Conservation (phyloP, 1,140 invertebrate genomes). For the Caerostris extrusa region DNA sequence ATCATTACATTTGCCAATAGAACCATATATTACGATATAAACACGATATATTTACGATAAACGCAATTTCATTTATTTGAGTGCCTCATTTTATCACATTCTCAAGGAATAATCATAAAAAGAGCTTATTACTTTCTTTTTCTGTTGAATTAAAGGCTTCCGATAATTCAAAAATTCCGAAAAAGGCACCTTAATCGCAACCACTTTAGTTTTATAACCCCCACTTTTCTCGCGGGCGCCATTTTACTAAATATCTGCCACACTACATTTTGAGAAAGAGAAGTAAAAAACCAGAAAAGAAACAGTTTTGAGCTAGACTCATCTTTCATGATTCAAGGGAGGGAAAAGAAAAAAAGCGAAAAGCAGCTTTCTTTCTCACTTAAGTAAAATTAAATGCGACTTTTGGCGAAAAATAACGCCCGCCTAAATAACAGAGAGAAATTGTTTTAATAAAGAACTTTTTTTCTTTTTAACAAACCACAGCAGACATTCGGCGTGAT, state of each 20-base stretch:
- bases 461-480: neutral
- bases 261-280: neutral
- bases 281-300: neutral
- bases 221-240: neutral
- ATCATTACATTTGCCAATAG: too few relatives aligned
- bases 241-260: neutral
- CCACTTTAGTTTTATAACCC: neutral
- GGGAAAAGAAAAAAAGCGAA: neutral
- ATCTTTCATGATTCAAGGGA: constrained; percentile 18
- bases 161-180: neutral
- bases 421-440: neutral
- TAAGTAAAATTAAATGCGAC: constrained; percentile 29
- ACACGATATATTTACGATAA: too few relatives aligned
- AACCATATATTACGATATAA: too few relatives aligned
- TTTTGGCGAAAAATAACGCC: neutral
- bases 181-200: neutral
- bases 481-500: neutral
- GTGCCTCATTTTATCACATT: neutral
- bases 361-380: neutral
- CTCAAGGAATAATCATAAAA: neutral
- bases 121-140: neutral
- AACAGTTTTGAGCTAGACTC: neutral
- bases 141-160: neutral
- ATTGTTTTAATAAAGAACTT: neutral
- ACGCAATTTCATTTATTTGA: too few relatives aligned